A percentile compares a stretch with the other conserved stretches of the same genome.
Conservation (phyloP, 2,113 vertebrate species). For the Amblyornis subalaris region DNA sequence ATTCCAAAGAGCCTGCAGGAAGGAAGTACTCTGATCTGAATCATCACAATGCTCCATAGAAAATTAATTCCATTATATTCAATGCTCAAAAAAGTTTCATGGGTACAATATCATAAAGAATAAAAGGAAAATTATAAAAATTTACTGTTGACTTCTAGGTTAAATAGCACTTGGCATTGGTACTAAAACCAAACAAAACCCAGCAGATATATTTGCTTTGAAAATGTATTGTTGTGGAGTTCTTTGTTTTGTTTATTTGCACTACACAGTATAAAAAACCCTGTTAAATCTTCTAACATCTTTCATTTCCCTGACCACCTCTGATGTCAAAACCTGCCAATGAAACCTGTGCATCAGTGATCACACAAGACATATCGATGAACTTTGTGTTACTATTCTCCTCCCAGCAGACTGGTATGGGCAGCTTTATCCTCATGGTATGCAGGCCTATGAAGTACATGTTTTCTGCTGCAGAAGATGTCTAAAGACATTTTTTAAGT, state of each 20-base stretch:
- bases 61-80: neutral
- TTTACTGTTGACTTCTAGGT: neutral
- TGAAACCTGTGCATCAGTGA: neutral
- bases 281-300: neutral
- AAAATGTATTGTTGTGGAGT: neutral
- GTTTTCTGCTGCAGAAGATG: neutral
- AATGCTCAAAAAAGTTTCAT: neutral
- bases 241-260: neutral
- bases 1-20: neutral
- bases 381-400: neutral
- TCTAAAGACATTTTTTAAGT: neutral
- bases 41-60: rapidly evolving
- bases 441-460: neutral
- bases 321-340: neutral
- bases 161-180: neutral
- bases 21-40: neutral
- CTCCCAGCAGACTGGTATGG: neutral
- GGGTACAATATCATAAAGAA: neutral
- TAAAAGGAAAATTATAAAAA: neutral
- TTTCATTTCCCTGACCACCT: neutral
- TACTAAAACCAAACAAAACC: neutral
- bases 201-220: neutral
- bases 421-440: neutral
- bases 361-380: neutral
- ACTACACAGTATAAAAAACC: neutral